Conservation (phyloP, 2,888 invertebrate species). For the Leptopilina myrica region DNA sequence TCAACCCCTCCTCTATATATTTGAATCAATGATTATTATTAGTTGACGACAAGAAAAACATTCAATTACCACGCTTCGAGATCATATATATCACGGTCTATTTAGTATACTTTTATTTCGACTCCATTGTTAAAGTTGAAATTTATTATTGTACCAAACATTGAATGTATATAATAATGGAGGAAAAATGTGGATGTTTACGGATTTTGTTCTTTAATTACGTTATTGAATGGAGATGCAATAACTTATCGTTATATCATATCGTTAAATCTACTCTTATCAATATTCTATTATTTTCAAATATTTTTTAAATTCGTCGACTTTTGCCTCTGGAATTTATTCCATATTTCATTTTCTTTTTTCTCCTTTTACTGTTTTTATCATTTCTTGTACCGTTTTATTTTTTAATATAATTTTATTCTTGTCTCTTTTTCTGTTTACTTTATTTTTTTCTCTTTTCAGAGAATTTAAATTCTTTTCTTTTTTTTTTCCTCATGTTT, state of each 20-base stretch:
- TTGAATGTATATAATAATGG: neutral
- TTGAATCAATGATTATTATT: neutral
- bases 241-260: no score
- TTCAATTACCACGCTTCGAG: constrained; percentile 6
- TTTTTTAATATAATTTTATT: no score
- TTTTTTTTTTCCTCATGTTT: no score
- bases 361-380: no score
- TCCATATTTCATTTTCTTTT: no score
- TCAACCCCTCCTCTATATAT: neutral
- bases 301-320: neutral
- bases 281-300: constrained; percentile 13
- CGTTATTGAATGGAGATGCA: no score
- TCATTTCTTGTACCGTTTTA: no score
- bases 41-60: neutral
- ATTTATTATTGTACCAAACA: neutral
- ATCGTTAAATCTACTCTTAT: neutral
- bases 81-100: neutral
- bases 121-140: neutral
- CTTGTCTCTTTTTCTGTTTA: no score
- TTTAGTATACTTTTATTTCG: neutral
- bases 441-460: no score
- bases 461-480: no score
- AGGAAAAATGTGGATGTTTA: neutral
- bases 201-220: neutral
- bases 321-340: no score